Conservation (phyloP, 2,797 vertebrate genomes). For the Aplochiton taeniatus region DNA sequence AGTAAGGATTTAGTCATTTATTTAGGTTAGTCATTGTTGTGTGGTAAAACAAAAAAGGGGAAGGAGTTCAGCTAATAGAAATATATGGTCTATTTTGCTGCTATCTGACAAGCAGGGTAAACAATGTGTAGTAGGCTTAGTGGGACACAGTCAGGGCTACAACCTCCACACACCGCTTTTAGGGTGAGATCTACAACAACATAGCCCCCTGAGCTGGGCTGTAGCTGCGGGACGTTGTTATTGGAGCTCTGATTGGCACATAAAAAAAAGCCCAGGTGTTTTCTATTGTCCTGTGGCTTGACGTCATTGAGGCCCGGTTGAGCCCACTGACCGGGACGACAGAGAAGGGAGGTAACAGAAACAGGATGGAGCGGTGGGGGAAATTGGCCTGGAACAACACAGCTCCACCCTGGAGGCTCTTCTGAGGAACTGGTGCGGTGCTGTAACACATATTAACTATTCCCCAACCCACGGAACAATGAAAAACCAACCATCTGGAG, state of each 20-base stretch:
- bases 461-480: too few relatives aligned
- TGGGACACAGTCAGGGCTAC: neutral
- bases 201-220: neutral
- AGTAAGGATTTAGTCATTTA: neutral
- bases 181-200: neutral
- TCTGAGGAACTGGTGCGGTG: too few relatives aligned
- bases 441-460: too few relatives aligned
- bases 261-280: conserved; percentile 11
- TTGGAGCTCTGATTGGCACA: conserved; percentile 3
- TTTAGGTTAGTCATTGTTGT: too few relatives aligned
- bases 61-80: neutral
- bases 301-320: conserved; percentile 21
- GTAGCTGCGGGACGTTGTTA: conserved; percentile 45
- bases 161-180: neutral
- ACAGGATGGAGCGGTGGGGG: neutral
- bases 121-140: neutral
- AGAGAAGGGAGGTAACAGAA: conserved; percentile 3
- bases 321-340: neutral
- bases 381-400: neutral
- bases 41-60: neutral
- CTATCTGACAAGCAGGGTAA: neutral
- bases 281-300: conserved; percentile 42
- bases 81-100: neutral
- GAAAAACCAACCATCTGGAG: too few relatives aligned
- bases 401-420: too few relatives aligned